Evolutionary conservation across 2,888 invertebrate species (phyloP), one percentile per base, ranked within the genome.

Genomic region (Halictus quadricinctus): DNA sequence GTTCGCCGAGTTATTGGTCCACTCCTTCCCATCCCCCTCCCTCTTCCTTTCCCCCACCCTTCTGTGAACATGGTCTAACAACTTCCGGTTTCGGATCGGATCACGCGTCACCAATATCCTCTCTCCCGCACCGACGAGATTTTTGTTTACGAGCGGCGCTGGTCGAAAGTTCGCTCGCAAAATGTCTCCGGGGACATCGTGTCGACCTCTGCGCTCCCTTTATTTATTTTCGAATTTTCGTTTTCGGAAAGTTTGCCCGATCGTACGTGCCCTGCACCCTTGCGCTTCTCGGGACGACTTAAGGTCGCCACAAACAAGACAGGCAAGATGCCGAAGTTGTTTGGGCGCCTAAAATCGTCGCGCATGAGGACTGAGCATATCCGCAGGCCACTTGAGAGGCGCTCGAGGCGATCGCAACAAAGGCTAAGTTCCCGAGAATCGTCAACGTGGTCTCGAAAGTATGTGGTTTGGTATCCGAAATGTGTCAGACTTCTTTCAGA

Each of bases 1-100:
- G 89, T 87, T 87, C 83, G 74, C 41, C 46, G 58, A 79, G 75
- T 80, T 87, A 83, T 79, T 72, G 80, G 72, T 75, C 74, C 2
- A 29, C 29, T 29, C 29, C 29, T 29, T n/a, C n/a, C n/a, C 1
- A 1, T 29, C 29, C 1, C 10, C 21, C 54, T 54, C 54, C 8
- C 21, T 8, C 48, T 48, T 4, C 13, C 48, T 48, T 48, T 48
- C 48, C 13, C 4, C 12, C 58, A 4, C 1, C n/a, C 54, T 29
- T 48, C 41, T 13, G 6, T n/a, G 69, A 79, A 41, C 79, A n/a
- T 72, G 58, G 75, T 50, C 81, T 79, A 74, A 86, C 79, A 75
- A 86, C 86, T 81, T 79, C 58, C 66, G 66, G 79, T 76, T 81
- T 81, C 66, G 69, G 60, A 43, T 86, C 80, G 64, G 66, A 58